Base-by-base conservation (phyloP, 2,888 invertebrate genomes). In the Eristalis intricaria region DNA sequence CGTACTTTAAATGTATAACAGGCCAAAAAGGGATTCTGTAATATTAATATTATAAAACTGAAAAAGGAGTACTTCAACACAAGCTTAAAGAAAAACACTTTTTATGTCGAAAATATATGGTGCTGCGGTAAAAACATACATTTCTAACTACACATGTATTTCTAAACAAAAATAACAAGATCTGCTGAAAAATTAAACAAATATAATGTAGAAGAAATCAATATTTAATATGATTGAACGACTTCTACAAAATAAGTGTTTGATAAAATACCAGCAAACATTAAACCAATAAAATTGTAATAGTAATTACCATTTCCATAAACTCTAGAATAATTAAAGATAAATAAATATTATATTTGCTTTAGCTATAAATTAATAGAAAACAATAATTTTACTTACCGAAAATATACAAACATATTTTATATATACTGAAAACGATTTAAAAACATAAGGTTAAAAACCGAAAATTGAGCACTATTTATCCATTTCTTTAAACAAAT, bases 361-460 rank as follows among this genome's bases (percentile, higher is more conserved):
- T 66, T 61, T 60, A 76, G 64, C 76, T 84, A 88, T 35, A 86
- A 89, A 89, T 75, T 64, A 89, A 89, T 79, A 88, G 85, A 86
- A 88, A 87, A 82, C 69, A 86, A 89, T 85, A 88, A 82, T 76
- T 84, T 89, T 89, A 89, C 89, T 89, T 89, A 89, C 89, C 89
- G 85, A 89, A 89, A 89, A 81, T 73, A 81, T 78, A 71, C 86
- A 74, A 84, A 84, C 75, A 84, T 77, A 78, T 86, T 77, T 70
- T 79, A 40, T 74, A 60, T 79, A 81, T 87, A 87, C 83, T 82
- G 82, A 82, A 81, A 78, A 66, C 75, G 70, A 63, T 73, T 76
- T 22, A 65, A 66, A 79, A 73, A 78, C 64, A 71, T 64, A 71
- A 71, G 40, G 26, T 26, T 70, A 78, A 78, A 86, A 86, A 35